Percentiles rank a stretch among this genome's conserved stretches.
These are phyloP conservation scores for Parapsyche elsis DNA, from an alignment of 1,140 invertebrate genomes.

Conservation along the genomic window DNA sequence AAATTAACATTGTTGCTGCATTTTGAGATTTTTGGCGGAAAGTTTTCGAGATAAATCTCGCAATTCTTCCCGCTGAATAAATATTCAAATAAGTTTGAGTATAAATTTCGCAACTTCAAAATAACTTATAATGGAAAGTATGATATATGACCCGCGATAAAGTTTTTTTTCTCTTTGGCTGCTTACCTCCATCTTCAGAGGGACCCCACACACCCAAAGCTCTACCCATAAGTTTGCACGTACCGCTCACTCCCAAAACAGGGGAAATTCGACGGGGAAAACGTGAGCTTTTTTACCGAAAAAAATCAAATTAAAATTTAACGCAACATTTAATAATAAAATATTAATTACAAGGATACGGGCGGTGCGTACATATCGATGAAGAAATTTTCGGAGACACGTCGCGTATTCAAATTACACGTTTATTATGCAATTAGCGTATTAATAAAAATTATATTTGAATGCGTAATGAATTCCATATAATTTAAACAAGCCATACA, in stretches of 20 bases:
- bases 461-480: too few species aligned
- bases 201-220: conserved; percentile 45
- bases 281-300: neutral
- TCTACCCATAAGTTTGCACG: neutral
- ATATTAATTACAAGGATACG: neutral
- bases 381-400: too few species aligned
- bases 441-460: too few species aligned
- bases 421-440: too few species aligned
- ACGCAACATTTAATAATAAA: neutral
- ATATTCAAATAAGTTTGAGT: conserved; percentile 56
- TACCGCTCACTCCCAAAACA: neutral
- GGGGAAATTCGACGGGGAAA: neutral
- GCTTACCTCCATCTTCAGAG: conserved; percentile 45
- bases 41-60: conserved; percentile 53
- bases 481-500: too few species aligned
- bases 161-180: conserved; percentile 50
- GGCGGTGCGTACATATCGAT: too few species aligned
- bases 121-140: conserved; percentile 57
- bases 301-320: neutral
- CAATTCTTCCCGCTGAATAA: conserved; percentile 55
- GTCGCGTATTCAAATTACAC: too few species aligned
- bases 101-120: conserved; percentile 57
- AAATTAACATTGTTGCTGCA: conserved; percentile 56
- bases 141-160: conserved; percentile 54
- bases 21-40: conserved; percentile 52